A percentile compares a stretch with the other conserved stretches of the same genome.
Evolutionary conservation across 2,797 vertebrate genomes (phyloP).

Genomic region (Diglossa cyanea): DNA sequence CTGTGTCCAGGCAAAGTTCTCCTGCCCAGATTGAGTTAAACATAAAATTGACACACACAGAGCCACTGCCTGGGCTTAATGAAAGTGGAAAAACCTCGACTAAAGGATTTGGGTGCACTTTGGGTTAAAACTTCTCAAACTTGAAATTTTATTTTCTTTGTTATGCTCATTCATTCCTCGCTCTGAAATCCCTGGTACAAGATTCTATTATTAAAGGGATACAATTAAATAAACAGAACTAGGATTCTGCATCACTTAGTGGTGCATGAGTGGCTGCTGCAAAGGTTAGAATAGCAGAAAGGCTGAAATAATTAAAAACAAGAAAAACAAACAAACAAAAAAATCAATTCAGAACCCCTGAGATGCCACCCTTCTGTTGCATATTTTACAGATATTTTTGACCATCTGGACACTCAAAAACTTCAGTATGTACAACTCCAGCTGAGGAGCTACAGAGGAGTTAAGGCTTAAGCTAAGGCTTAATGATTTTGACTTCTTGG

Average conservation of each 20-base stretch:
- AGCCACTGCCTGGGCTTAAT: background rate
- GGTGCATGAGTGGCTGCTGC: background rate
- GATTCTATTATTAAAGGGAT: background rate
- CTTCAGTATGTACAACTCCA: background rate
- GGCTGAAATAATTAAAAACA: background rate
- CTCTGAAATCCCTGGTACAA: background rate
- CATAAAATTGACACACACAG: background rate
- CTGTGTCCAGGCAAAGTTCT: background rate
- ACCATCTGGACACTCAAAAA: background rate
- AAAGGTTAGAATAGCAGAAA: background rate
- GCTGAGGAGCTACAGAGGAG: background rate
- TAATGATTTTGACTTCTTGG: background rate
- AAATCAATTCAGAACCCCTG: background rate
- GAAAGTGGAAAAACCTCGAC: background rate
- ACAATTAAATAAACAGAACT: background rate
- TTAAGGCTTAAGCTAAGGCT: background rate
- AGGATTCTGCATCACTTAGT: background rate
- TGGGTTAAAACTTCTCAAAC: background rate
- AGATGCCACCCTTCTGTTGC: background rate
- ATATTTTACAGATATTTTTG: background rate
- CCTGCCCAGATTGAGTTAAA: background rate
- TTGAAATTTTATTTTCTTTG: rapidly evolving
- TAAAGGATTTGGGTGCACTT: background rate
- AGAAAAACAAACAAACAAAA: background rate
- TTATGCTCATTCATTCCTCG: background rate